Base-by-base conservation (phyloP, 2,797 vertebrate genomes). In the Lacerta viridis region DNA sequence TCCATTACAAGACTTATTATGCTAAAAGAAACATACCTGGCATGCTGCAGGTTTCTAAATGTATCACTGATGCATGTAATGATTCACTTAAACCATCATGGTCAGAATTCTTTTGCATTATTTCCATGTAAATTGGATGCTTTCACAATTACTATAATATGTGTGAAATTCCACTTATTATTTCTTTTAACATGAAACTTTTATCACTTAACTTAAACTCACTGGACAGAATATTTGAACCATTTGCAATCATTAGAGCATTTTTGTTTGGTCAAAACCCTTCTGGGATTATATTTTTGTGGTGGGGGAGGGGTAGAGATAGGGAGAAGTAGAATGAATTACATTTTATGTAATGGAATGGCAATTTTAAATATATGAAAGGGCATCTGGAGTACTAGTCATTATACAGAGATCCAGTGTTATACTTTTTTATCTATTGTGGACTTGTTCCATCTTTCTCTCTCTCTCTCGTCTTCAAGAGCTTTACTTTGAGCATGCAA, bases 111-210 rank as follows among this genome's bases (percentile, higher is more conserved):
- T 95, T 95, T 95, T 96, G 96, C 96, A 90, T 96, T 96, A 97
- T 98, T 98, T 97, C 98, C 98, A 98, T 98, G 97, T 98, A 98
- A 98, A 98, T 98, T 97, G 97, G 97, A 97, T 95, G 96, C 96
- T 94, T 88, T 95, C 94, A 96, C 97, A 97, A 98, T 97, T 97
- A 97, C 97, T 97, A 95, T 97, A 98, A 98, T 98, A 97, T 91
- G 96, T 95, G 95, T 96, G 95, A 97, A 98, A 98, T 97, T 96
- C 95, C 96, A 95, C 96, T 97, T 97, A 97, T 97, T 97, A 97
- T 97, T 97, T 97, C 96, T 96, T 97, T 97, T 96, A 97, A 97
- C 95, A 96, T 92, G 80, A 97, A 97, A 97, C 97, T 96, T 97
- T 97, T 96, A 96, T 96, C 97, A 96, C 96, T 97, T 97, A 97